phyloP scores from a whole-genome alignment of 2,797 vertebrate genomes.

The Cynopterus sphinx region DNA sequence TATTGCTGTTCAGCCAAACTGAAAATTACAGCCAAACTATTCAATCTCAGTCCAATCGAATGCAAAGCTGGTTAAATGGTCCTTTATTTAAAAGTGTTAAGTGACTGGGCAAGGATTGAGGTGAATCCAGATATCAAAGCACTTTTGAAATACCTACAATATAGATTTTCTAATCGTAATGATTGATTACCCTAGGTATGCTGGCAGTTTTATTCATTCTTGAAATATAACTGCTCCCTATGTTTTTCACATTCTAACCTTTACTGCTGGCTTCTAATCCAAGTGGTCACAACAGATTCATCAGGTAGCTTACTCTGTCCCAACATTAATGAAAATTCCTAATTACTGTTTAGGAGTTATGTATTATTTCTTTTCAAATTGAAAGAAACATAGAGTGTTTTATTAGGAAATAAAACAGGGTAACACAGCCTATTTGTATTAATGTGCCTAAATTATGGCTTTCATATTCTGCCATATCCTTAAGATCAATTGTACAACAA shows the following conservation, averaged over 20 bases:
- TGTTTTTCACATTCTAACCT: conserved; percentile 11
- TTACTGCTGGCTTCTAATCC: background rate
- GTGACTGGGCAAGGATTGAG: background rate
- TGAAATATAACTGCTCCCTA: conserved; percentile 23
- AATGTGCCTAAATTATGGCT: background rate
- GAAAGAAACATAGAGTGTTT: background rate
- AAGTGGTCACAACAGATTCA: background rate
- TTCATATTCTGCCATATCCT: background rate
- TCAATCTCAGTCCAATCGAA: conserved; percentile 25
- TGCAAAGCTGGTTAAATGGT: conserved; percentile 52
- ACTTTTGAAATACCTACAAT: conserved; percentile 24
- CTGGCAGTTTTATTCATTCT: conserved; percentile 12
- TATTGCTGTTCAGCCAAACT: conserved; percentile 43
- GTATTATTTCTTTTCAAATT: conserved; percentile 4
- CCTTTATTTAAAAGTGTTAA: conserved; percentile 47
- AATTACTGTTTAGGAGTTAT: background rate
- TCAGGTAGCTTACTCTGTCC: background rate
- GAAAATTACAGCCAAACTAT: conserved; percentile 47
- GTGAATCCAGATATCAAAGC: conserved; percentile 38
- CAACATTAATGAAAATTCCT: conserved; percentile 37
- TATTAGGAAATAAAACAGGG: background rate
- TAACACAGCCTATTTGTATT: background rate
- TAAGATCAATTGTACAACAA: background rate
- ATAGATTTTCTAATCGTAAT: conserved; percentile 39
- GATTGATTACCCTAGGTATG: conserved; percentile 10